phyloP scores from a whole-genome alignment of 2,797 vertebrate genomes.

The Manis javanica region DNA sequence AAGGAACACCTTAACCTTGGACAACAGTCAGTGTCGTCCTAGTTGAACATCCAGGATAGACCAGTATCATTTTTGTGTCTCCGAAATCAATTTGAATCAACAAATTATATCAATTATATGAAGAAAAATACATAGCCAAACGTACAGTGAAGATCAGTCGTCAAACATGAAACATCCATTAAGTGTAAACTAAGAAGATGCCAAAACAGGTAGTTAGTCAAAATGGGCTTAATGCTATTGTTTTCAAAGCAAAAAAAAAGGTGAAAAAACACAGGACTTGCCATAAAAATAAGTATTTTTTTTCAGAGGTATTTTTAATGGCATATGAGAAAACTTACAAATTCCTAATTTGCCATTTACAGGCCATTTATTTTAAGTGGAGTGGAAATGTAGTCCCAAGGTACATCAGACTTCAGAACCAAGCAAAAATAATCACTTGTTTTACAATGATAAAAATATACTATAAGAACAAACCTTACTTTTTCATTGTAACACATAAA shows the following conservation, averaged over 20 bases:
- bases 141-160: neutral
- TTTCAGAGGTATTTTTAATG: neutral
- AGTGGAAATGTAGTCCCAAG: neutral
- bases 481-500: neutral
- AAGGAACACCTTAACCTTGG: neutral
- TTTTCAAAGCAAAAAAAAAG: neutral
- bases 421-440: neutral
- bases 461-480: neutral
- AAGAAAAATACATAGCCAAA: neutral
- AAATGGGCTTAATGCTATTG: neutral
- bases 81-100: neutral
- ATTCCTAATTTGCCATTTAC: neutral
- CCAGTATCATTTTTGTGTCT: neutral
- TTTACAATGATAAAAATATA: neutral
- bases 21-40: neutral
- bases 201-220: neutral
- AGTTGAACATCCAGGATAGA: neutral
- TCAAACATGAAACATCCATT: neutral
- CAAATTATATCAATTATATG: neutral
- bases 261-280: neutral
- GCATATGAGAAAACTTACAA: neutral
- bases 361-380: neutral
- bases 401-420: neutral
- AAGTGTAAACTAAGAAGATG: neutral
- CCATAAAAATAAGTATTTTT: neutral